Percentiles rank a stretch among this genome's conserved stretches.
phyloP scores from a whole-genome alignment of 2,888 invertebrate genomes.

The Electrophaes corylata region DNA sequence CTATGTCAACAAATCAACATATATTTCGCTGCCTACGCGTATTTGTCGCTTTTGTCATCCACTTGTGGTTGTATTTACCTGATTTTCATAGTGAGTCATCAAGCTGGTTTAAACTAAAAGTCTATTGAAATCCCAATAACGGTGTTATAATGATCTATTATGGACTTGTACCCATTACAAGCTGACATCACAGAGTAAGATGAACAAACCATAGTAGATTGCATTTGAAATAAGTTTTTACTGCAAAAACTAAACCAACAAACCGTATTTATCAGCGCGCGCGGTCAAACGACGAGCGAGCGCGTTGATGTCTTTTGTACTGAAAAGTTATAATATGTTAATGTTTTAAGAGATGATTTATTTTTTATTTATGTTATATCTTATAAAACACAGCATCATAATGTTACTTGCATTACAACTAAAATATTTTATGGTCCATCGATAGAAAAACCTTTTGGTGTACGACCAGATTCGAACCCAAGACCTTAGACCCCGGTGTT shows the following conservation, averaged over 20 bases:
- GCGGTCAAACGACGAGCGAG: neutral
- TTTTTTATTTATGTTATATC: no score
- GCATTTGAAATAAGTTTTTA: neutral
- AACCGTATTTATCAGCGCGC: neutral
- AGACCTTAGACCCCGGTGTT: no score
- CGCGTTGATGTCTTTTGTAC: constrained; percentile 25
- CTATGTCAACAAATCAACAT: constrained; percentile 17
- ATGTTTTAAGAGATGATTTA: neutral
- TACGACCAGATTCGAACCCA: no score
- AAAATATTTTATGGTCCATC: no score
- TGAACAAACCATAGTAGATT: neutral
- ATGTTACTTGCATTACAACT: no score
- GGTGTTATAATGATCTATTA: constrained; percentile 45
- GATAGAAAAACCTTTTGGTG: no score
- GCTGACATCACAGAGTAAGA: constrained; percentile 13
- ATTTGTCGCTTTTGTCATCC: constrained; percentile 22
- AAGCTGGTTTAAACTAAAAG: constrained; percentile 32
- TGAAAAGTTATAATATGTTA: neutral
- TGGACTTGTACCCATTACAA: constrained; percentile 39
- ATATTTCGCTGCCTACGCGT: constrained; percentile 24
- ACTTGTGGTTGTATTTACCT: constrained; percentile 23
- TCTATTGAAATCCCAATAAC: constrained; percentile 40
- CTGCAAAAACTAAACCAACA: neutral
- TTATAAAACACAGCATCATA: no score
- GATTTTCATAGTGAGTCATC: constrained; percentile 23